Evolutionary conservation across 2,888 invertebrate species (phyloP).

Genomic region (Pocota personata): DNA sequence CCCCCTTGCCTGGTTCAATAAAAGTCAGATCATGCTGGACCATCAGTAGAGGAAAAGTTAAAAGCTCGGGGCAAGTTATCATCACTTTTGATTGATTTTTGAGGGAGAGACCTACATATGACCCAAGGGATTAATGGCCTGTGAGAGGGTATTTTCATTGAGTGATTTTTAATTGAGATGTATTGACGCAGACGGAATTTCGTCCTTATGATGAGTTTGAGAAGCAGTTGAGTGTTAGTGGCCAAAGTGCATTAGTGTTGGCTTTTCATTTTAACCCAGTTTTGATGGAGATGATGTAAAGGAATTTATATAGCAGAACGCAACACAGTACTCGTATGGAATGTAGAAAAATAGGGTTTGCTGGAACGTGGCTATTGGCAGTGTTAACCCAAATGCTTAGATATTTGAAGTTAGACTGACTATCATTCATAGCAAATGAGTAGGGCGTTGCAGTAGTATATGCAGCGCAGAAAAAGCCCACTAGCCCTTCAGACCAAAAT

Average conservation of each 20-base stretch:
- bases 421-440: too few relatives aligned
- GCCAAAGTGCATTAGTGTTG: neutral
- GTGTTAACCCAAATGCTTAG: too few relatives aligned
- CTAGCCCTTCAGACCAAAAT: too few relatives aligned
- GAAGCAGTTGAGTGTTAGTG: neutral
- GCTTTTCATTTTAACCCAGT: neutral
- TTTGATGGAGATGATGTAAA: too few relatives aligned
- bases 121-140: constrained; percentile 55
- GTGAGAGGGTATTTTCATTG: constrained; percentile 41
- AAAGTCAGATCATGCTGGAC: constrained; percentile 53
- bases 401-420: too few relatives aligned
- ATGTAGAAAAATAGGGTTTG: too few relatives aligned
- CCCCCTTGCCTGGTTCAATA: constrained; percentile 35
- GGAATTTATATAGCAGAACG: too few relatives aligned
- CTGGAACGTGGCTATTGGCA: too few relatives aligned
- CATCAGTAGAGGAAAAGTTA: constrained; percentile 22
- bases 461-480: too few relatives aligned
- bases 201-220: neutral
- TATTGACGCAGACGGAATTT: neutral
- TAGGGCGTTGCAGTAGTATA: too few relatives aligned
- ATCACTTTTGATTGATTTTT: constrained; percentile 53
- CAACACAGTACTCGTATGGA: too few relatives aligned
- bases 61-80: constrained; percentile 49
- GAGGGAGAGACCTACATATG: neutral
- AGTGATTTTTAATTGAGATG: constrained; percentile 60